A percentile compares a stretch with the other conserved stretches of the same genome.
Conservation (phyloP, 2,797 vertebrate species). For the Aulostomus chinensis region DNA sequence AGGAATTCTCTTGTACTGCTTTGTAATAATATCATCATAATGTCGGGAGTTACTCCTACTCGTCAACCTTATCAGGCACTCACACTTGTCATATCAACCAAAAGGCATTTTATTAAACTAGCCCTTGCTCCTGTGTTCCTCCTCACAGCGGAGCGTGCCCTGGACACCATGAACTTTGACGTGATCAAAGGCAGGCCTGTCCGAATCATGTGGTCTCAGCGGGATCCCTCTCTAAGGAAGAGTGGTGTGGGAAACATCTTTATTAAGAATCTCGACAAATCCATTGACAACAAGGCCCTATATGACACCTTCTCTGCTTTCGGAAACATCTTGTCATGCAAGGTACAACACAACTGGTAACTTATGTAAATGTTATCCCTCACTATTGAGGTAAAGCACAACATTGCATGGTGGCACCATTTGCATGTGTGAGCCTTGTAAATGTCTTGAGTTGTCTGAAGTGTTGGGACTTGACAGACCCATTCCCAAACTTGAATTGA, state of each 20-base stretch:
- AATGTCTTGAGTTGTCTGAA: constrained; percentile 5
- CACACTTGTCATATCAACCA: not conserved
- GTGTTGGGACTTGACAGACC: not conserved
- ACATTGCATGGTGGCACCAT: not conserved
- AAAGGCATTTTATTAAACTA: too few species aligned
- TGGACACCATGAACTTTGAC: constrained; percentile 99
- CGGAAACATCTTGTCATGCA: constrained; percentile 98
- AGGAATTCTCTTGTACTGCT: too few species aligned
- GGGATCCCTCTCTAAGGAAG: constrained; percentile 96
- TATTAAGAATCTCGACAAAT: constrained; percentile 99
- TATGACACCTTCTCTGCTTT: constrained; percentile 99
- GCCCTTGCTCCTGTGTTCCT: constrained; percentile 6
- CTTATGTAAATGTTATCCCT: too few species aligned
- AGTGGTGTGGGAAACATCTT: constrained; percentile 99
- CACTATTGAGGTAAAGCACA: not conserved
- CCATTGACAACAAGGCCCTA: constrained; percentile 98
- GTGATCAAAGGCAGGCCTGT: constrained; percentile 98
- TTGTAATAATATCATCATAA: too few species aligned
- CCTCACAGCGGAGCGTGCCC: constrained; percentile 89
- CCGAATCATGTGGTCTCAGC: constrained; percentile 99
- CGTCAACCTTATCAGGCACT: too few species aligned
- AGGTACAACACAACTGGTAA: constrained; percentile 78
- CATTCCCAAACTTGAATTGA: not conserved
- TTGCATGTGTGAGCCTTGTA: constrained; percentile 27
- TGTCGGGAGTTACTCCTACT: too few species aligned